A percentile compares a stretch with the other conserved stretches of the same genome.
Evolutionary conservation across 2,113 vertebrate species (phyloP).

Genomic region (Atlantisia rogersi): DNA sequence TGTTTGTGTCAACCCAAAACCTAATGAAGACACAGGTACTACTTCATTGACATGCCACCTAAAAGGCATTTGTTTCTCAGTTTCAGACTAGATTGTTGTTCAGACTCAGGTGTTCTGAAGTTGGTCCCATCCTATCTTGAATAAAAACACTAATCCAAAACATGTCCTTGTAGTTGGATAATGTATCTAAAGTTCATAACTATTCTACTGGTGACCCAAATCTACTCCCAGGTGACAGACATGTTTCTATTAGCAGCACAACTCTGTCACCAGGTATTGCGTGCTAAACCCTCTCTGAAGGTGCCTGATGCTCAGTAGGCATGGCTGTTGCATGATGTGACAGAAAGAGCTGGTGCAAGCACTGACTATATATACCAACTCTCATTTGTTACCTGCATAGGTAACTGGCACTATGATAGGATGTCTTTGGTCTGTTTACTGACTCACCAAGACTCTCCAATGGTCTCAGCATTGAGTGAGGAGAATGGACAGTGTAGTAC

Average conservation of each 20-base stretch:
- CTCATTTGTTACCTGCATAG: background rate
- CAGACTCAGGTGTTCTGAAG: background rate
- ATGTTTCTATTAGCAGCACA: background rate
- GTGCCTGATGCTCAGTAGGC: background rate
- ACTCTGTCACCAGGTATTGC: background rate
- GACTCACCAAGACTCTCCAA: background rate
- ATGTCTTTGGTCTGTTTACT: background rate
- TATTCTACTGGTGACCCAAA: background rate
- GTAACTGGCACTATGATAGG: background rate
- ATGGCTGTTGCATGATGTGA: background rate
- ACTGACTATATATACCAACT: background rate
- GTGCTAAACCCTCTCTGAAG: background rate
- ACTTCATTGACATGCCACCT: background rate
- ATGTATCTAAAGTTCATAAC: background rate
- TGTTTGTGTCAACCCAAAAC: conserved; percentile 91
- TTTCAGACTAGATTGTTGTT: background rate
- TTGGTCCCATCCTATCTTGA: background rate
- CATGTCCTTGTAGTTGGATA: background rate
- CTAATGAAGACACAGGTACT: conserved; percentile 81
- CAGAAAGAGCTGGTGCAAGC: background rate
- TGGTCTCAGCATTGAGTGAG: background rate
- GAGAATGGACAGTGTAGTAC: background rate
- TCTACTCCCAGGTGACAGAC: background rate
- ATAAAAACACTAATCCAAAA: background rate
- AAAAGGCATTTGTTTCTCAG: background rate